These are phyloP conservation scores for Pedicia rivosa DNA, from an alignment of 2,888 invertebrate species.

Conservation along the genomic window DNA sequence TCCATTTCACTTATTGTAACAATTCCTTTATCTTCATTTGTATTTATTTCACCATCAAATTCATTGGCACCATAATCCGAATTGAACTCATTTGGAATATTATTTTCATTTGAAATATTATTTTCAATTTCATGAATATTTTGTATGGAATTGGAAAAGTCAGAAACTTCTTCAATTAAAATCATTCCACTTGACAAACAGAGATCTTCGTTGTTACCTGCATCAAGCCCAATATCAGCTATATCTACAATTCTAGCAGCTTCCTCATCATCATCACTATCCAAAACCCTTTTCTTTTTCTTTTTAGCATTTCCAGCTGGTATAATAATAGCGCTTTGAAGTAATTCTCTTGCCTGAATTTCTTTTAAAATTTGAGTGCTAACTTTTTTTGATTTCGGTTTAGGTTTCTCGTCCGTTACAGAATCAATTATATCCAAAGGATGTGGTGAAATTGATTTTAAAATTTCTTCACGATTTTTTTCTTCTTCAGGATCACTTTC, in stretches of 20 bases:
- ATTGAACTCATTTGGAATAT: no score
- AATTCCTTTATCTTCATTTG: no score
- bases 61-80: no score
- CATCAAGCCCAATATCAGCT: not conserved
- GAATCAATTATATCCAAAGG: not conserved
- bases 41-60: no score
- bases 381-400: slow-evolving; percentile 8
- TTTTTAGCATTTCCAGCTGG: not conserved
- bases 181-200: no score
- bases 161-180: no score
- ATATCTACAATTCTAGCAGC: not conserved
- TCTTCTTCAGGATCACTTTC: slow-evolving; percentile 1
- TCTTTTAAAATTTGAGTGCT: slow-evolving; percentile 7
- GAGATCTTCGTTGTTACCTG: not conserved
- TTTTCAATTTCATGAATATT: no score
- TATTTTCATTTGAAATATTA: no score
- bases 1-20: no score
- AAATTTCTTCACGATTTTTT: not conserved
- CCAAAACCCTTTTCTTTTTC: slow-evolving; percentile 5
- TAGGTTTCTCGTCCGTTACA: slow-evolving; percentile 1
- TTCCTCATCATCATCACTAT: slow-evolving; percentile 7
- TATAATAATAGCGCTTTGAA: slow-evolving; percentile 6
- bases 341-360: slow-evolving; percentile 5
- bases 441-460: no score
- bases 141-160: no score